Percentiles rank a stretch among this genome's conserved stretches.
phyloP scores from a whole-genome alignment of 1,140 invertebrate genomes.

The Hyles vespertilio region DNA sequence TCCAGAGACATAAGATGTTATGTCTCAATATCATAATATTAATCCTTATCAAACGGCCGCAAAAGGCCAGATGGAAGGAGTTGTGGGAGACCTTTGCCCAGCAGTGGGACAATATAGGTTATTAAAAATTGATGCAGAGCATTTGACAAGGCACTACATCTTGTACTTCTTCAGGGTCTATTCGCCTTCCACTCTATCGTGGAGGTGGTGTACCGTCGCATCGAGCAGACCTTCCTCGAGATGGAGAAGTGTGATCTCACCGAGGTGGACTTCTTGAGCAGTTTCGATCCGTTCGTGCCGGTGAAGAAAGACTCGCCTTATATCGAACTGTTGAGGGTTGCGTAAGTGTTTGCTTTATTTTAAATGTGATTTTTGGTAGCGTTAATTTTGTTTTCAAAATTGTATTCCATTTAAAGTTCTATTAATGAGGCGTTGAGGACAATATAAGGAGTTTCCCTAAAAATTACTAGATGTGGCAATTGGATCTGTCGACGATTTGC shows the following conservation, averaged over 20 bases:
- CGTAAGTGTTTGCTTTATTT: slow-evolving; percentile 26
- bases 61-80: too few species aligned
- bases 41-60: too few species aligned
- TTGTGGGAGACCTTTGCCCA: too few species aligned
- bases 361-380: too few species aligned
- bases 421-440: too few species aligned
- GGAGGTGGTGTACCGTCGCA: slow-evolving; percentile 40
- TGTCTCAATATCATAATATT: too few species aligned
- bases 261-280: slow-evolving; percentile 44
- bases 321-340: slow-evolving; percentile 47
- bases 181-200: slow-evolving; percentile 46
- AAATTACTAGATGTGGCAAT: too few species aligned
- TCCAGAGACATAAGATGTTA: too few species aligned
- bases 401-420: background rate
- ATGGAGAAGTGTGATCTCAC: slow-evolving; percentile 53
- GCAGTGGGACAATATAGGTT: background rate
- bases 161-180: slow-evolving; percentile 34
- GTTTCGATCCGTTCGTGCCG: slow-evolving; percentile 37
- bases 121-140: too few species aligned
- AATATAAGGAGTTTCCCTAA: too few species aligned
- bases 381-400: slow-evolving; percentile 1
- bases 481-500: too few species aligned
- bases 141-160: background rate
- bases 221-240: slow-evolving; percentile 48
- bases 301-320: slow-evolving; percentile 51